Base-by-base conservation (phyloP, 2,113 vertebrate species). In the Falcunculus frontatus region DNA sequence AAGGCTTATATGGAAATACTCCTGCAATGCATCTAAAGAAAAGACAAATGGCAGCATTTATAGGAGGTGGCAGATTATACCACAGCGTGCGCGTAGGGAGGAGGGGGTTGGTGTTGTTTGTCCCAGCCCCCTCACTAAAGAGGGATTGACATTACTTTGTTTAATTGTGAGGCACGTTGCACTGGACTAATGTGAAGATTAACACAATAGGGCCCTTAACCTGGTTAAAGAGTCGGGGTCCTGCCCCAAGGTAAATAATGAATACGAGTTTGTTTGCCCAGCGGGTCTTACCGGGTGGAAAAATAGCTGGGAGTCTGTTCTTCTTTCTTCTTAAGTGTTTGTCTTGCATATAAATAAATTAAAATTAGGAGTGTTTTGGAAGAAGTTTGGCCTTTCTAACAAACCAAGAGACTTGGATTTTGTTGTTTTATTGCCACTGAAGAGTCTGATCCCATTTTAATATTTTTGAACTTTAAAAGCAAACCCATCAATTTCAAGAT, bases 1-100 rank as follows among this genome's bases (percentile, higher is more conserved):
- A 84, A 86, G 75, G 44, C 89, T 96, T 84, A 91, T 88, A 87
- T 95, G 89, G 95, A 96, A 96, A 94, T 90, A 95, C 70, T 95
- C 74, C 87, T 88, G 84, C 91, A 91, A n/a, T 81, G 73, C 87
- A 80, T 91, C 87, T 92, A 16, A 84, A 70, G 94, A 62, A 86
- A 93, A 97, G 93, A 95, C 67, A 59, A 93, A 93, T 93, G 93
- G 88, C 84, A 92, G 91, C 29, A 2, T 84, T 95, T 96, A 93
- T 74, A 41, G 84, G 56, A 91, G 67, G 91, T 91, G 89, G 91
- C 89, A 95, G 81, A 88, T 93, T 16, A 44, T 81, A 57, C 46
- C 2, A 30, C 79, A 41, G 6, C 16, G 17, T 68, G 56, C 3
- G 7, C 10, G 4, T 29, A 23, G 83, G 60, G 94, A 86, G 72